A percentile compares a stretch with the other conserved stretches of the same genome.
phyloP scores from a whole-genome alignment of 2,888 invertebrate genomes.

The Caenorhabditis imperialis region DNA sequence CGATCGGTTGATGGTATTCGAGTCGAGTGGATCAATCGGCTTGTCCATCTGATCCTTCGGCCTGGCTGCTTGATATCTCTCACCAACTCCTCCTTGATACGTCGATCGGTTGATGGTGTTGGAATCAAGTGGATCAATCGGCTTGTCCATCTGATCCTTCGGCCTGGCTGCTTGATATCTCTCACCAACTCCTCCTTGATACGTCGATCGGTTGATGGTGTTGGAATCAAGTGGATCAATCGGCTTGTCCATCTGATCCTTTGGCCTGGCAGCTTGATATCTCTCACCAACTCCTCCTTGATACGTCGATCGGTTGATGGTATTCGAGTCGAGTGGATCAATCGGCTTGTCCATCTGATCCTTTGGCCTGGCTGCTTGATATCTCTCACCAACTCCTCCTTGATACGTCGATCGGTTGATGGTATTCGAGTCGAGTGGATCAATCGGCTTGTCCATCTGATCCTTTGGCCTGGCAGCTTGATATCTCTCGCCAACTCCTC shows the following conservation, averaged over 20 bases:
- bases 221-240: too few species aligned
- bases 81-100: conserved; percentile 20
- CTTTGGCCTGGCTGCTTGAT: conserved; percentile 3
- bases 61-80: conserved; percentile 6
- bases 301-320: conserved; percentile 17
- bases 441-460: conserved; percentile 8
- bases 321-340: too few species aligned
- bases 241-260: conserved; percentile 2
- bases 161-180: conserved; percentile 7
- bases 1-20: conserved; percentile 8
- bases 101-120: conserved; percentile 13
- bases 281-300: conserved; percentile 20
- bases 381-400: conserved; percentile 15
- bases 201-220: conserved; percentile 14
- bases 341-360: conserved; percentile 6
- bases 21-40: too few species aligned
- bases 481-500: conserved; percentile 11
- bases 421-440: background rate
- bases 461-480: conserved; percentile 5
- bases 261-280: conserved; percentile 4
- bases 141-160: conserved; percentile 2
- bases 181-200: conserved; percentile 21
- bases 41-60: conserved; percentile 5
- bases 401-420: conserved; percentile 20
- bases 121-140: too few species aligned